A percentile compares a stretch with the other conserved stretches of the same genome.
Evolutionary conservation across 2,888 invertebrate genomes (phyloP).

Genomic region (Stomorhina lunata): DNA sequence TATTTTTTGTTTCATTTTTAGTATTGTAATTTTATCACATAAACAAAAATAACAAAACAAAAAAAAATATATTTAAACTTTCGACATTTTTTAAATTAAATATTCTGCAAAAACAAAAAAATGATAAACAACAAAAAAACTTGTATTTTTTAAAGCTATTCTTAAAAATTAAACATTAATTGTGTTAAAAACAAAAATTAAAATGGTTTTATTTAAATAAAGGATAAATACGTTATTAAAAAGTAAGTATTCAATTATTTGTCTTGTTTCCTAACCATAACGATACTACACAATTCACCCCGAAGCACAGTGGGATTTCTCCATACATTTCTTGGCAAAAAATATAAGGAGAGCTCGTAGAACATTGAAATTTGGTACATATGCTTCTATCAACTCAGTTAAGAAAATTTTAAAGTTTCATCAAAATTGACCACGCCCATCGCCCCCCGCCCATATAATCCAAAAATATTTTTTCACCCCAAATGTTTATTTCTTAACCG

Average conservation of each 20-base stretch:
- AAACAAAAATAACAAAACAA: slow-evolving; percentile 18
- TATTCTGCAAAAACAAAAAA: slow-evolving; percentile 56
- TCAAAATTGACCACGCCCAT: too few species aligned
- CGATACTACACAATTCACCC: background rate
- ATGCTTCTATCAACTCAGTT: too few species aligned
- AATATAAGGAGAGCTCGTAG: too few species aligned
- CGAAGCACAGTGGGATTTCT: too few species aligned
- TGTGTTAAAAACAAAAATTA: slow-evolving; percentile 66
- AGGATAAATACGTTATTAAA: background rate
- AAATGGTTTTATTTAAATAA: slow-evolving; percentile 42
- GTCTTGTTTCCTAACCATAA: background rate
- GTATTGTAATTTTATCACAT: slow-evolving; percentile 60
- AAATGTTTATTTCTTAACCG: too few species aligned
- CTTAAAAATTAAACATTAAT: slow-evolving; percentile 69
- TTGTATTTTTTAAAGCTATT: slow-evolving; percentile 69
- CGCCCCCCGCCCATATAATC: too few species aligned
- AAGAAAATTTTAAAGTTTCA: too few species aligned
- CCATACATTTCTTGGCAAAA: too few species aligned
- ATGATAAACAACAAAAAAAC: slow-evolving; percentile 28
- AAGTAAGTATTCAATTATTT: background rate
- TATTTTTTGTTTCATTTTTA: slow-evolving; percentile 55
- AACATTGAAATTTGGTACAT: too few species aligned
- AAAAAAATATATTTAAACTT: slow-evolving; percentile 56
- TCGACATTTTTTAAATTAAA: slow-evolving; percentile 66
- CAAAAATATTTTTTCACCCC: too few species aligned